Evolutionary conservation across 2,113 vertebrate species (phyloP).

Genomic region (Clarias batrachus): DNA sequence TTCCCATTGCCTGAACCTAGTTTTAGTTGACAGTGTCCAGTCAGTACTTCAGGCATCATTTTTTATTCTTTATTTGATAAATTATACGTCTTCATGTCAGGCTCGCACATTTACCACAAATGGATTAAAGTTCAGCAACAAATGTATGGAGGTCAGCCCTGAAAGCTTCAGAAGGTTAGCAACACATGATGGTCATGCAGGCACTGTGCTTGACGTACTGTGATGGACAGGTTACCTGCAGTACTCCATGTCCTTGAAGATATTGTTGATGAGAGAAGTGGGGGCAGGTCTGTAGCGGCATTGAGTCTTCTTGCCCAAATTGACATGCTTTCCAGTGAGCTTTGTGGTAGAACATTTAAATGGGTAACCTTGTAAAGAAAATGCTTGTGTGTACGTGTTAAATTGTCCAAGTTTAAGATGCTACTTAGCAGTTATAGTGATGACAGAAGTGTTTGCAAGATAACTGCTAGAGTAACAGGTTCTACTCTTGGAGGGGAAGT

Average conservation of each 20-base stretch:
- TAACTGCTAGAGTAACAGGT: too few species aligned
- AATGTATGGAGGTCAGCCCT: constrained; percentile 37
- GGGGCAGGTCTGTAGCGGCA: background rate
- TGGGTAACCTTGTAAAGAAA: too few species aligned
- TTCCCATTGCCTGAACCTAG: constrained; percentile 30
- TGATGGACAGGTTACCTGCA: background rate
- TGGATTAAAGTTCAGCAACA: constrained; percentile 38
- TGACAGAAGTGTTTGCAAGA: too few species aligned
- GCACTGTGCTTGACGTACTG: too few species aligned
- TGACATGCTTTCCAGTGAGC: constrained; percentile 31
- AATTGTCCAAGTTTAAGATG: too few species aligned
- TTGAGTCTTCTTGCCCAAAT: too few species aligned
- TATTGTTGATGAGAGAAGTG: background rate
- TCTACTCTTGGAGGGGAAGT: too few species aligned
- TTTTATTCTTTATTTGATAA: constrained; percentile 1
- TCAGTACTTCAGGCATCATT: background rate
- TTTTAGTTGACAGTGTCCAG: constrained; percentile 16
- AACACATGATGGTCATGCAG: background rate
- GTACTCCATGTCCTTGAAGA: background rate
- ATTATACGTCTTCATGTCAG: constrained; percentile 29
- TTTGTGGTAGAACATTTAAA: background rate
- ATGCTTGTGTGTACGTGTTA: too few species aligned
- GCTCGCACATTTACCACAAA: constrained; percentile 33
- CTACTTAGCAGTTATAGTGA: too few species aligned
- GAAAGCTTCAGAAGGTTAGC: constrained; percentile 33